Base-by-base conservation (phyloP, 2,797 vertebrate genomes). In the Heliangelus exortis region DNA sequence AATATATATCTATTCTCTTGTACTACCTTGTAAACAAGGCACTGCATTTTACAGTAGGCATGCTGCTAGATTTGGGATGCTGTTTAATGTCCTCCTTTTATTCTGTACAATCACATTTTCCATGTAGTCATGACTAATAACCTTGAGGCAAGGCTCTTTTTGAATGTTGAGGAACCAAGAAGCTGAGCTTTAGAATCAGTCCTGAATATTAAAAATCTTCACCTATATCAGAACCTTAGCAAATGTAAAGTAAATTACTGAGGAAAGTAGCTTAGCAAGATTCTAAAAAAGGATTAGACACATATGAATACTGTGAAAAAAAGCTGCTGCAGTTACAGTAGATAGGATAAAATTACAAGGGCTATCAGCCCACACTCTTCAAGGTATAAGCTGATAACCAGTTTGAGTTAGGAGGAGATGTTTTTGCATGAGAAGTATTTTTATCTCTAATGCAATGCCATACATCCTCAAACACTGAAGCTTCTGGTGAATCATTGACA, bases 21-120 rank as follows among this genome's bases (percentile, higher is more conserved):
- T 87, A 79, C 53, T 92, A 84, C 75, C 88, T 94, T 96, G 88
- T 95, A 96, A 97, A 96, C 87, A 96, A 97, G 77, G 12, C 57
- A 59, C 59, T 91, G 77, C 55, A 78, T 95, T 94, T 91, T 79
- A 91, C 58, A 95, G 54, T 68, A 92, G 62, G 57, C 72, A 91
- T 43, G 83, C 47, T 7, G 12, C 87, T 95, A 87, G 94, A 92
- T 58, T 77, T 89, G 41, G 36, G 66, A 93, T 90, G 84, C 66
- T 94, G 75, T 50, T 94, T 86, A 88, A 82, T 92, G 50, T 74
- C 68, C 82, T 95, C 57, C n/a, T 96, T 93, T 96, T 93, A 91
- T 81, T 94, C 78, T 69, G 57, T 81, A 87, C 81, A 90, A 95
- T 91, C 66, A 71, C 34, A 75, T 85, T 94, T 93, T 95, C 75